These are phyloP conservation scores for Nycticryphes semicollaris DNA, from an alignment of 2,113 vertebrate genomes.

Conservation along the genomic window DNA sequence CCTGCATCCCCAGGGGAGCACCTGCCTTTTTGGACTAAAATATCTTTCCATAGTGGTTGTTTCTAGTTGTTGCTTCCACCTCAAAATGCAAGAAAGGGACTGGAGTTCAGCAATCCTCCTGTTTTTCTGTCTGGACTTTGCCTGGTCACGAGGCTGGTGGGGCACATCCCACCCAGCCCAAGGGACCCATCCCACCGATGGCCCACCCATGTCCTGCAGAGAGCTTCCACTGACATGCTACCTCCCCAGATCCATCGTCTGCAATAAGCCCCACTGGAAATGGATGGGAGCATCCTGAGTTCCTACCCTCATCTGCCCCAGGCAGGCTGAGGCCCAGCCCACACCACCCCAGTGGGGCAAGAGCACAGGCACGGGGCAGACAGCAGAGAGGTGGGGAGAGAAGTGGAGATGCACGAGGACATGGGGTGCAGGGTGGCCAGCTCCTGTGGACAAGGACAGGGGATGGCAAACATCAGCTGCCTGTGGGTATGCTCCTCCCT, in stretches of 20 bases:
- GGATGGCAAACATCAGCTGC: neutral
- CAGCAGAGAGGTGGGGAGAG: neutral
- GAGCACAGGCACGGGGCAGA: neutral
- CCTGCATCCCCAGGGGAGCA: neutral
- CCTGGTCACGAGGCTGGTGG: neutral
- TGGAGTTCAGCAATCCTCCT: neutral
- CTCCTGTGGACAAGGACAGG: neutral
- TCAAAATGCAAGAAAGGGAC: neutral
- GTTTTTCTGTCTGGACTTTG: neutral
- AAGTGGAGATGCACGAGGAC: fast-evolving
- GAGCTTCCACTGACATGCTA: neutral
- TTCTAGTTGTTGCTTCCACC: neutral
- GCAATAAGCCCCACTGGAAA: neutral
- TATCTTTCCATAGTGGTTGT: neutral
- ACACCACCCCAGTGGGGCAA: neutral
- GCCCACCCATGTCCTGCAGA: neutral
- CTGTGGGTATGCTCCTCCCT: neutral
- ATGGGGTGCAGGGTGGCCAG: neutral
- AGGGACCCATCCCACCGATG: neutral
- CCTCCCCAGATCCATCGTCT: neutral
- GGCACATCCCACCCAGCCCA: neutral
- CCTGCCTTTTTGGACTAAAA: neutral
- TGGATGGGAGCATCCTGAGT: neutral
- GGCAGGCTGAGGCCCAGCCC: neutral
- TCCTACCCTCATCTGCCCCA: neutral